Evolutionary conservation across 2,113 vertebrate genomes (phyloP).

Genomic region (Clarias gariepinus): DNA sequence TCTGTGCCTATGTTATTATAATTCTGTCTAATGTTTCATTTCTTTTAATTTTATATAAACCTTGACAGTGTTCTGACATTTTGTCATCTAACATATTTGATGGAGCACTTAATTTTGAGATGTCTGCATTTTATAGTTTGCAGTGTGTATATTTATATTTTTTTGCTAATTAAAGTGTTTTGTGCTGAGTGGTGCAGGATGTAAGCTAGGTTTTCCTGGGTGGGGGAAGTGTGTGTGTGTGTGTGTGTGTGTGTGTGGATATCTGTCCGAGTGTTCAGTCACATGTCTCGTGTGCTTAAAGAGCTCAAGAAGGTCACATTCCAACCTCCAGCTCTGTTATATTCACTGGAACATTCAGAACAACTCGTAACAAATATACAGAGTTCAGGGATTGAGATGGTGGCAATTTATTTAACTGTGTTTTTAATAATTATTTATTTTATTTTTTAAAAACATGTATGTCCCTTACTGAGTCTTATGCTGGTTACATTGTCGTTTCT

Average conservation of each 20-base stretch:
- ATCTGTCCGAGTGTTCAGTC: slow-evolving; percentile 27
- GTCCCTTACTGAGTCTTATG: not conserved
- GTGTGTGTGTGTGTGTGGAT: not conserved
- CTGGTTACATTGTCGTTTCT: not conserved
- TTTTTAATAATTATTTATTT: not conserved
- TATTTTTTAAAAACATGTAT: not conserved
- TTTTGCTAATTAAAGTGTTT: not conserved
- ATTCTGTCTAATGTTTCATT: not conserved
- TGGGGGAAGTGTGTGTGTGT: not conserved
- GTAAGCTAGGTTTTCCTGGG: not conserved
- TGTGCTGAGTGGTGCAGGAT: not conserved
- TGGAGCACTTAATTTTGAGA: not conserved
- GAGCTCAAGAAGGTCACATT: slow-evolving; percentile 29
- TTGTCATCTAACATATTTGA: not conserved
- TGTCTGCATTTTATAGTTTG: not conserved
- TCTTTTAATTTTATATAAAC: too few relatives aligned
- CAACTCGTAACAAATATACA: not conserved
- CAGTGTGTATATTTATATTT: not conserved
- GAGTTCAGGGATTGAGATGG: not conserved
- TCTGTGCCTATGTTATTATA: not conserved
- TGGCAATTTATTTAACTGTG: not conserved
- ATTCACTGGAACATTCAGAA: not conserved
- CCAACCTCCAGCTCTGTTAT: slow-evolving; percentile 1
- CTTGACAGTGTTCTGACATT: not conserved
- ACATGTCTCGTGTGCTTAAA: slow-evolving; percentile 19